These are phyloP conservation scores for Pipistrellus pygmaeus DNA, from an alignment of 2,797 vertebrate genomes.

Conservation along the genomic window DNA sequence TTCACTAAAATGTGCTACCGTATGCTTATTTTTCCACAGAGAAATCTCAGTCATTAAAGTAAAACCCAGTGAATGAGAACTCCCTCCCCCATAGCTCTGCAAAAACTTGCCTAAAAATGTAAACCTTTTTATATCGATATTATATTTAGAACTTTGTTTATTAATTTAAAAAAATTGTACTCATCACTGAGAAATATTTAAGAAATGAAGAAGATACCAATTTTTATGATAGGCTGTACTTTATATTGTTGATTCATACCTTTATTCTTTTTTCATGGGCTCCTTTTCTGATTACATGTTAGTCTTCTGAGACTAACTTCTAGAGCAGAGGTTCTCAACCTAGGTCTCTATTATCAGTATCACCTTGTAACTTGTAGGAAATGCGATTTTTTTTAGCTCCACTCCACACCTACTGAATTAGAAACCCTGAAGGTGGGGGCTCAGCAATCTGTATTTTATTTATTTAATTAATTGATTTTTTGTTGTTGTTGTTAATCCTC, in stretches of 20 bases:
- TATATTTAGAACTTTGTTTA: neutral
- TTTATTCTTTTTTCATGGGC: neutral
- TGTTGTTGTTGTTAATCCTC: too few species aligned
- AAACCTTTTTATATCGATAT: conserved; percentile 4
- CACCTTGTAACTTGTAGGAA: conserved; percentile 8
- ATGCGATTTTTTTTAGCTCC: neutral
- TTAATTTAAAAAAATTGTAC: neutral
- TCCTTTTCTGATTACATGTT: neutral
- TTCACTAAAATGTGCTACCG: neutral
- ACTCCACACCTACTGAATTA: too few species aligned
- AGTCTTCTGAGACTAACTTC: neutral
- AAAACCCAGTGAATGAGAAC: conserved; percentile 42
- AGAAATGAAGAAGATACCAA: conserved; percentile 10
- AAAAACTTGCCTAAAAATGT: neutral
- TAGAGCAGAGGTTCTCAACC: neutral
- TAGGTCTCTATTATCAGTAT: neutral
- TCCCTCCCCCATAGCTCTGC: neutral
- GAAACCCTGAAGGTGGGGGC: neutral
- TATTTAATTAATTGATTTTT: too few species aligned
- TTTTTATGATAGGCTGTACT: neutral
- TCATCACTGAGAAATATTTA: neutral
- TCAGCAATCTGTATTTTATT: neutral
- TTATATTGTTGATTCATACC: neutral
- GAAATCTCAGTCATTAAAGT: conserved; percentile 23
- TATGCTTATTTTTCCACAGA: conserved; percentile 3